Percentiles rank a stretch among this genome's conserved stretches.
These are phyloP conservation scores for Metallyticus violacea DNA, from an alignment of 2,888 invertebrate species.

Conservation along the genomic window DNA sequence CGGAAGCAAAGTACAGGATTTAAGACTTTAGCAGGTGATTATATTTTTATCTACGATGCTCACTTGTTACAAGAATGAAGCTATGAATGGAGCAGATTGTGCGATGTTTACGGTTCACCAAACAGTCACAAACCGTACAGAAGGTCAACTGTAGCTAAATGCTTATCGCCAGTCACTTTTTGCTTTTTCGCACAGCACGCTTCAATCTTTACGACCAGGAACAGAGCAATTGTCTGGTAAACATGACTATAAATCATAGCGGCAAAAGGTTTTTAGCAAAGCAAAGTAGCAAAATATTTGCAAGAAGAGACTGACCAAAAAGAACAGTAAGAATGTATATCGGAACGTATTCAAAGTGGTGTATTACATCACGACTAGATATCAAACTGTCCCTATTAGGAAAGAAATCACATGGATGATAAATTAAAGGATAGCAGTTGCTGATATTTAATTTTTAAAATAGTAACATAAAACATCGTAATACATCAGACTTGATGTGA, in stretches of 20 bases:
- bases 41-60: background rate
- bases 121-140: background rate
- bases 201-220: background rate
- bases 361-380: background rate
- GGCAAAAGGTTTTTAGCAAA: background rate
- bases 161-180: background rate
- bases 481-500: too few species aligned
- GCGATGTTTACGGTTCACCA: background rate
- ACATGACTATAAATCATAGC: background rate
- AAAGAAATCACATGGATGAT: too few species aligned
- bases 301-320: background rate
- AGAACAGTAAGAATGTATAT: background rate
- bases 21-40: background rate
- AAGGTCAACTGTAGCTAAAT: background rate
- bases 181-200: background rate
- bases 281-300: background rate
- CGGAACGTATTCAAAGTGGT: background rate
- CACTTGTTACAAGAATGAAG: background rate
- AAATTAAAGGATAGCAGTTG: too few species aligned
- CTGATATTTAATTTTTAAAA: too few species aligned
- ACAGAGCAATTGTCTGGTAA: background rate
- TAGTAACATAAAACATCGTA: too few species aligned
- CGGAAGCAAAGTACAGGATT: background rate
- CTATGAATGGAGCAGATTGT: background rate
- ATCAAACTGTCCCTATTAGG: background rate